These are phyloP conservation scores for Eretmochelys imbricata DNA, from an alignment of 2,113 vertebrate species.

Conservation along the genomic window DNA sequence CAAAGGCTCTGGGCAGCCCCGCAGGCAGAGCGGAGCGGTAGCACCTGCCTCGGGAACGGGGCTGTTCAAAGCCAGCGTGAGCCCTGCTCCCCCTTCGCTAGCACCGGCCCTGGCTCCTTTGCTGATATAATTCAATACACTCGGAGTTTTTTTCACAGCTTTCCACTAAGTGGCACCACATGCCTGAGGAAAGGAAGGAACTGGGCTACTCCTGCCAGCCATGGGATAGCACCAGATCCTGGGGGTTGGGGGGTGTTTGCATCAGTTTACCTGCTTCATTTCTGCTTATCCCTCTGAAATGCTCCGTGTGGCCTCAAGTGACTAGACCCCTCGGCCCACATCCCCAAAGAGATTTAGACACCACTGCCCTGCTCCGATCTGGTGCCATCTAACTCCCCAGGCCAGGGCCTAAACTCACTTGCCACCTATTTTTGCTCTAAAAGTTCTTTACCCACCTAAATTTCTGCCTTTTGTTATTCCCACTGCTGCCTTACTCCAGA, in stretches of 20 bases:
- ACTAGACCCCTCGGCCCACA: not conserved
- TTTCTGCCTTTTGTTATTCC: not conserved
- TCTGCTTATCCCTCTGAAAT: too few species aligned
- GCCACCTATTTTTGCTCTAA: not conserved
- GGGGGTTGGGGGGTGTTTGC: too few species aligned
- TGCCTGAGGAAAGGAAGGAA: not conserved
- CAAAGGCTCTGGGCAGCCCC: too few species aligned
- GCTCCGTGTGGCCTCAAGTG: not conserved
- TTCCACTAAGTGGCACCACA: not conserved
- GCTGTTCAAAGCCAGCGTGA: too few species aligned
- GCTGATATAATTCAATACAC: too few species aligned
- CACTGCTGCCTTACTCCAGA: not conserved
- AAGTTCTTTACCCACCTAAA: not conserved
- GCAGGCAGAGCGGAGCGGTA: too few species aligned
- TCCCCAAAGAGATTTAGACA: not conserved
- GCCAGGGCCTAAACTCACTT: not conserved
- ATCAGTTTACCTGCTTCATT: too few species aligned
- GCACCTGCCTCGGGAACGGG: too few species aligned
- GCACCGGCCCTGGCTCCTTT: too few species aligned
- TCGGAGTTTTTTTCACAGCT: not conserved
- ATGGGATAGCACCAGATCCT: too few species aligned
- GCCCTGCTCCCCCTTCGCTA: too few species aligned
- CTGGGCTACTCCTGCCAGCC: not conserved
- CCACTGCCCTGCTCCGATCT: not conserved
- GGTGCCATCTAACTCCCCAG: not conserved